Percentiles rank a stretch among this genome's conserved stretches.
These are phyloP conservation scores for Epinotia brunnichana DNA, from an alignment of 2,888 invertebrate species.

Conservation along the genomic window DNA sequence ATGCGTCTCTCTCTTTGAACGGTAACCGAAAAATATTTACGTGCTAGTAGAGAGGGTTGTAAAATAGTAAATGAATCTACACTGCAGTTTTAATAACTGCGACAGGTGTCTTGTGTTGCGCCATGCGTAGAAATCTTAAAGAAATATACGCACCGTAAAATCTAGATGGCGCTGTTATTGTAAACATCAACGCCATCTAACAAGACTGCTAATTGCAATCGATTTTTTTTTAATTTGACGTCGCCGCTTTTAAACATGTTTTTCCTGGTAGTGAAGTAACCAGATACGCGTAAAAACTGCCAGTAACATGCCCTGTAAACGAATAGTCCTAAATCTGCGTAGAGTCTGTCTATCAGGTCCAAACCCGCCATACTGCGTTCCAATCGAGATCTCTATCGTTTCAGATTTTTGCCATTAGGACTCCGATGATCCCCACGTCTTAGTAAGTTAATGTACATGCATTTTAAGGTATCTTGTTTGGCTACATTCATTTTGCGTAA, in stretches of 20 bases:
- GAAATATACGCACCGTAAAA: not conserved
- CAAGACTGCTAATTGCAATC: not conserved
- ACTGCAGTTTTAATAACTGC: too few relatives aligned
- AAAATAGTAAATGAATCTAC: too few relatives aligned
- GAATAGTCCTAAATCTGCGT: not conserved
- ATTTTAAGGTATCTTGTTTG: not conserved
- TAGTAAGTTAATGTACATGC: constrained; percentile 21
- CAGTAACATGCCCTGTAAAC: not conserved
- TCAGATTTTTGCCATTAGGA: not conserved
- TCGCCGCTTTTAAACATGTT: not conserved
- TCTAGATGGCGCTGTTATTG: not conserved
- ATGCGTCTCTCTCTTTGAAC: too few relatives aligned
- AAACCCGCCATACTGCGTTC: constrained; percentile 39
- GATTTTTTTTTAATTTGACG: not conserved
- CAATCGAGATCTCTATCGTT: constrained; percentile 17
- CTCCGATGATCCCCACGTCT: constrained; percentile 25
- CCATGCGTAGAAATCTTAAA: not conserved
- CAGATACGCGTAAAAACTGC: not conserved
- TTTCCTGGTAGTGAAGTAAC: not conserved
- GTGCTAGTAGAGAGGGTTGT: too few relatives aligned
- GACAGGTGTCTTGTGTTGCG: too few relatives aligned
- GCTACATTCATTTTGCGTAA: not conserved
- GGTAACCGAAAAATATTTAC: too few relatives aligned
- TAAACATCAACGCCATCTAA: not conserved
- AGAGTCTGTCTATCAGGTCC: constrained; percentile 23